Base-by-base conservation (phyloP, 2,888 invertebrate genomes). In the Alloplasta piceator region DNA sequence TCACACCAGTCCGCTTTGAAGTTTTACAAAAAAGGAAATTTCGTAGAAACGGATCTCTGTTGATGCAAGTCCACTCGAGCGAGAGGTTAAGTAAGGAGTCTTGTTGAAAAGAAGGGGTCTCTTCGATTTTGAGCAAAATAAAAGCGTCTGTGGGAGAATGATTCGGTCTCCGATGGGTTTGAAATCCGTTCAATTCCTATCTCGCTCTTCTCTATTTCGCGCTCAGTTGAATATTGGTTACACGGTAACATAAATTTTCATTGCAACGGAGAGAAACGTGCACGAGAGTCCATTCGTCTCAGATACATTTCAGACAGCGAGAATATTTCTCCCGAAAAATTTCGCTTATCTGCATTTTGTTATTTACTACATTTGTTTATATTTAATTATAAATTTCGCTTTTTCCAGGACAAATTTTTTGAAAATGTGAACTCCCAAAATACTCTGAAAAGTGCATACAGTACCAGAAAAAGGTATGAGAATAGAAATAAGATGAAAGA, bases 221-320 rank as follows among this genome's bases (percentile, higher is more conserved):
- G 60, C 60, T 39, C 50, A 50, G 60, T 60, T 50, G 50, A 71
- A 71, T 60, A 50, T 60, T 16, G 36, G 38, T 14, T 48, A 58
- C 26, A 60, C 6, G 14, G n/a, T 58, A 58, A 58, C 36, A 10
- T 38, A 38, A 58, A 36, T 38, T 36, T 36, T 5, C 26, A n/a
- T 56, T 26, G 56, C 16, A 50, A 50, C n/a, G 7, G 50, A n/a
- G 6, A 5, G 50, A 12, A 12, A 26, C 26, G 26, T 26, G 26
- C 26, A 26, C 26, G 26, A 2, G 26, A 26, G 26, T 2, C 26
- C 26, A 26, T 26, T 26, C 26, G 26, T 26, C 26, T 26, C 1
- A 26, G 26, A 26, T 26, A 26, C 26, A 26, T 26, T 26, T 26
- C 26, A 26, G 26, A 26, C 3, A 26, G 26, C 26, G 26, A 3